A percentile compares a stretch with the other conserved stretches of the same genome.
These are phyloP conservation scores for Drosophila mercatorum DNA, from an alignment of 2,888 invertebrate genomes.

Conservation along the genomic window DNA sequence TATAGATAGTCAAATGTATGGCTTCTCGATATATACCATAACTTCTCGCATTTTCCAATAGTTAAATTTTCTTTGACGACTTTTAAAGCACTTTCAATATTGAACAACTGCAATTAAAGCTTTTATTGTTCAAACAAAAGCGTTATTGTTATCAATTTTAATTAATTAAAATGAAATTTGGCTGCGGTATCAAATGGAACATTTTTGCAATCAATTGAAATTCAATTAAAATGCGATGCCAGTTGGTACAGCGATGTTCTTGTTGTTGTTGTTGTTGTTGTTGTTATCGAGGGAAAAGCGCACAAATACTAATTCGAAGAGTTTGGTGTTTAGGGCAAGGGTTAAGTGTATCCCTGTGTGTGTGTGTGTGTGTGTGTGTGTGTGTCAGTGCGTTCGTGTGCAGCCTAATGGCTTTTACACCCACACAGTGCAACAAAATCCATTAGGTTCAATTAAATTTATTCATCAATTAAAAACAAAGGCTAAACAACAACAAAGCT, in stretches of 20 bases:
- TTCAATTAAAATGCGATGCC: constrained; percentile 75
- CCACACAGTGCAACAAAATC: constrained; percentile 49
- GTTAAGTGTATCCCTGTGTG: constrained; percentile 20
- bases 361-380: constrained; percentile 1
- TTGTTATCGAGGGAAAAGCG: constrained; percentile 13
- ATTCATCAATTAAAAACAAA: constrained; percentile 74
- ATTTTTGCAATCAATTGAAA: constrained; percentile 78
- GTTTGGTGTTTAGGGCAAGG: constrained; percentile 41
- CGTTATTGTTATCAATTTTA: constrained; percentile 70
- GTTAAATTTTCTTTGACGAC: neutral
- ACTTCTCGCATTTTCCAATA: neutral
- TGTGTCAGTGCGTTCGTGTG: constrained; percentile 19
- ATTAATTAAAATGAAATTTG: constrained; percentile 78
- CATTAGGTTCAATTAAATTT: constrained; percentile 76
- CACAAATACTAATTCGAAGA: constrained; percentile 38
- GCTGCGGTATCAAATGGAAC: constrained; percentile 56
- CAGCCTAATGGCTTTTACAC: constrained; percentile 57
- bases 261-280: neutral
- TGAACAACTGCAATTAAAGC: constrained; percentile 25
- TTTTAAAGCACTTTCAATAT: constrained; percentile 4
- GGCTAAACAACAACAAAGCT: constrained; percentile 51
- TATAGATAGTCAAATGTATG: neutral
- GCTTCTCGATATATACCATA: too few relatives aligned
- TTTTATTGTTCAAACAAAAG: constrained; percentile 27
- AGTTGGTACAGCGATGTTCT: constrained; percentile 26